Conservation (phyloP, 2,888 invertebrate genomes). For the Melolontha melolontha region DNA sequence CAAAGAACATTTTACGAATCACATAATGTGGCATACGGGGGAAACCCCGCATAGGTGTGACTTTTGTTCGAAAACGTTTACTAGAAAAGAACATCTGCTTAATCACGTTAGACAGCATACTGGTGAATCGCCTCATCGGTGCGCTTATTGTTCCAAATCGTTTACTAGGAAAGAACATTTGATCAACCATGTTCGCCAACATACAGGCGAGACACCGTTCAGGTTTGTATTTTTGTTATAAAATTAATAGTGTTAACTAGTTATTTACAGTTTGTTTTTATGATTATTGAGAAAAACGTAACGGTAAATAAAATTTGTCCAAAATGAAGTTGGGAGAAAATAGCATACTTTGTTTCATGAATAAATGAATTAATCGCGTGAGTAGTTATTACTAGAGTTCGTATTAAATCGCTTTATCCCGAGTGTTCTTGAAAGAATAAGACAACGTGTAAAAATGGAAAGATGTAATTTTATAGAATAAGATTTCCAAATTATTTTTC, state of each 20-base stretch:
- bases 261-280: not conserved
- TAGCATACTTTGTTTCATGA: no score
- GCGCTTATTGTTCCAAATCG: conserved; percentile 87
- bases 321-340: no score
- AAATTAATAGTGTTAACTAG: not conserved
- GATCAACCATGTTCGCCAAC: conserved; percentile 86
- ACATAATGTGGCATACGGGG: conserved; percentile 86
- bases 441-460: no score
- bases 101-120: conserved; percentile 85
- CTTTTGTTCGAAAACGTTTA: conserved; percentile 84
- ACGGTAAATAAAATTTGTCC: not conserved
- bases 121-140: conserved; percentile 87
- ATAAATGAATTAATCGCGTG: no score
- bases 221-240: conserved; percentile 64
- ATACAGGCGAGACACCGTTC: conserved; percentile 82
- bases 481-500: no score
- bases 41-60: conserved; percentile 84
- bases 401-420: no score
- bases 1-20: conserved; percentile 92
- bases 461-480: no score
- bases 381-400: no score
- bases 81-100: conserved; percentile 80
- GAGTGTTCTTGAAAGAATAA: no score
- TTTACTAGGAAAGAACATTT: conserved; percentile 89
- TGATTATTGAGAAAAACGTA: not conserved